These are phyloP conservation scores for Mythimna impura DNA, from an alignment of 2,888 invertebrate genomes.

Conservation along the genomic window DNA sequence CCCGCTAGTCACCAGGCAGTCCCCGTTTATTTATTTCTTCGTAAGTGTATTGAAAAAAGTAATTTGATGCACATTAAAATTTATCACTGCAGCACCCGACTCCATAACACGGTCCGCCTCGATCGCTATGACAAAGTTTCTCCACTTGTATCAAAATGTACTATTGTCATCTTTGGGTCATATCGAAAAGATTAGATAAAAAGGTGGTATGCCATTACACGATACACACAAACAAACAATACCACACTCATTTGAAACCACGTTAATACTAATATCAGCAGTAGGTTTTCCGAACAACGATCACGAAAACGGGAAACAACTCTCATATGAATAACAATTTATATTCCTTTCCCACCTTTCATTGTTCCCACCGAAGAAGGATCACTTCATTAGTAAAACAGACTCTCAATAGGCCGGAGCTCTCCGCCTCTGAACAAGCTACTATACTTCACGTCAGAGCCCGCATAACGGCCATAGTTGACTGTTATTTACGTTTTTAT, in stretches of 20 bases:
- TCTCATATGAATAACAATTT: not conserved
- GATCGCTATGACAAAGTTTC: too few species aligned
- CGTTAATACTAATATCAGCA: not conserved
- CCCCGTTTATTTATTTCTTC: too few species aligned
- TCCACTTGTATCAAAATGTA: too few species aligned
- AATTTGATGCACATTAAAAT: too few species aligned
- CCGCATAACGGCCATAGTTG: constrained; percentile 69
- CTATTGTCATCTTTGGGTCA: not conserved
- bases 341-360: constrained; percentile 5
- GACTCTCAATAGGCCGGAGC: constrained; percentile 13
- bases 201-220: not conserved
- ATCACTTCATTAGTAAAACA: constrained; percentile 41
- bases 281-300: not conserved
- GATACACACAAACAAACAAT: not conserved
- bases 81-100: too few species aligned
- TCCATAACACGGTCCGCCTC: too few species aligned
- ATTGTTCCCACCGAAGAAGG: not conserved
- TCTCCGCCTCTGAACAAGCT: constrained; percentile 19
- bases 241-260: not conserved
- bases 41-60: too few species aligned
- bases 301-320: not conserved
- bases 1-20: too few species aligned
- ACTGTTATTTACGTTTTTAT: constrained; percentile 74
- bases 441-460: constrained; percentile 50
- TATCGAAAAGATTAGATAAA: not conserved